Percentiles rank a stretch among this genome's conserved stretches.
These are phyloP conservation scores for Triplophysa siluroides DNA, from an alignment of 2,113 vertebrate species.

Conservation along the genomic window DNA sequence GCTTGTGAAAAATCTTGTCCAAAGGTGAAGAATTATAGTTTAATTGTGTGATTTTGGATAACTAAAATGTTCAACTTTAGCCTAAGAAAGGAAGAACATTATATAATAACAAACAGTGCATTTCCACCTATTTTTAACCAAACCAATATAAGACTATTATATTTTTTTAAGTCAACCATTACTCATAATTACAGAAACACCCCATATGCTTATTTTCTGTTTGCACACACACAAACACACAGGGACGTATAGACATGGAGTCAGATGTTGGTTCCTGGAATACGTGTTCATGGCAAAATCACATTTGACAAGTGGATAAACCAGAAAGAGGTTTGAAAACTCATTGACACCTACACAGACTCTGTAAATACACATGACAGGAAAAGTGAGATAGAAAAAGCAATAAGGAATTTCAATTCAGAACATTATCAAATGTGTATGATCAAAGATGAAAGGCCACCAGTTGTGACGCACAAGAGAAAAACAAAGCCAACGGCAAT, in stretches of 20 bases:
- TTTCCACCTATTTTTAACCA: too few species aligned
- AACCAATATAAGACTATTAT: too few species aligned
- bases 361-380: background rate
- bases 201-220: background rate
- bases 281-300: background rate
- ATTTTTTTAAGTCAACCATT: too few species aligned
- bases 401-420: constrained; percentile 13
- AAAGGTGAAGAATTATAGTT: too few species aligned
- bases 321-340: constrained; percentile 5
- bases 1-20: too few species aligned
- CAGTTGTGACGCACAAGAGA: constrained; percentile 29
- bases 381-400: background rate
- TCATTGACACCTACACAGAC: background rate
- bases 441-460: constrained; percentile 36
- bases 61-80: too few species aligned
- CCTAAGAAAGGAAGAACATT: too few species aligned
- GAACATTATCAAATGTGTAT: constrained; percentile 22
- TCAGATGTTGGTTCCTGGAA: background rate
- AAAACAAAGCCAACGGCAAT: constrained; percentile 36
- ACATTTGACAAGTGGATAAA: constrained; percentile 13
- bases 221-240: background rate
- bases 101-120: too few species aligned
- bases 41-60: too few species aligned
- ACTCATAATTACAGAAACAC: too few species aligned
- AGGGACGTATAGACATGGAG: background rate